Percentiles rank a stretch among this genome's conserved stretches.
Conservation (phyloP, 2,797 vertebrate species). For the Poeciliopsis paucimaculata region DNA sequence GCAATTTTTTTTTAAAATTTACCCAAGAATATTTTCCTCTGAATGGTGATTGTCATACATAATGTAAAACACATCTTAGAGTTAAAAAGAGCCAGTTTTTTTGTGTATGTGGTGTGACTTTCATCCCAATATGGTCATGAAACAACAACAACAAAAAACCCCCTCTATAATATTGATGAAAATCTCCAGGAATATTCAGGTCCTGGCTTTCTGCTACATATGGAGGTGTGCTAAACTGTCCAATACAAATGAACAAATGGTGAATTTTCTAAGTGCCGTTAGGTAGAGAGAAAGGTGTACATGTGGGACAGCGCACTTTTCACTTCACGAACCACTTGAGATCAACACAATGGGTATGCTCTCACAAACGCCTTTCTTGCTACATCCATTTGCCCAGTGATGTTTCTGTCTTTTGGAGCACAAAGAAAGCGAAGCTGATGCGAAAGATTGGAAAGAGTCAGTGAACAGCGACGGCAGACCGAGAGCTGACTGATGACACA, state of each 20-base stretch:
- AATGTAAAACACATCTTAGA: not conserved
- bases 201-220: not conserved
- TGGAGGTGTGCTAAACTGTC: not conserved
- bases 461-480: conserved; percentile 28
- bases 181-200: not conserved
- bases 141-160: not conserved
- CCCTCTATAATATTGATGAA: not conserved
- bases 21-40: not conserved
- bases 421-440: conserved; percentile 44
- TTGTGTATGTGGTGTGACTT: not conserved
- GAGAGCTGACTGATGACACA: conserved; percentile 44
- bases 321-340: conserved; percentile 28
- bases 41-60: not conserved
- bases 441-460: conserved; percentile 29
- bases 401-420: conserved; percentile 22
- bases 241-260: not conserved
- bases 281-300: conserved; percentile 6
- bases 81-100: not conserved
- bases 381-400: conserved; percentile 17
- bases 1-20: not conserved
- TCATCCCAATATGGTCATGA: not conserved
- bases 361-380: conserved; percentile 13
- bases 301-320: conserved; percentile 13
- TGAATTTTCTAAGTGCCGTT: conserved; percentile 3
- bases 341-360: conserved; percentile 3